These are phyloP conservation scores for Ptychochromis oligacanthus DNA, from an alignment of 2,113 vertebrate genomes.

Conservation along the genomic window DNA sequence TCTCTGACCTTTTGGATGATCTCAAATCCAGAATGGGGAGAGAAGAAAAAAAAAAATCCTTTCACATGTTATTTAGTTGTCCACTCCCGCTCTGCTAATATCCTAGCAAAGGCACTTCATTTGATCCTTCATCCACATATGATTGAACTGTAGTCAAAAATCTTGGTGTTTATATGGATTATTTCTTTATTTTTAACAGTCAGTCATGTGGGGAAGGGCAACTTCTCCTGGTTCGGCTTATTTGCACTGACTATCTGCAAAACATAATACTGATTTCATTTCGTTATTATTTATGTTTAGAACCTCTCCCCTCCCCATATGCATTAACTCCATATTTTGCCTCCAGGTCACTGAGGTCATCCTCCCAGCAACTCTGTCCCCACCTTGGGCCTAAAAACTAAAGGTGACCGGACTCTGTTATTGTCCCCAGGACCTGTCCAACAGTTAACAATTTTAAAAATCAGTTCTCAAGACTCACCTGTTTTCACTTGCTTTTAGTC, in stretches of 20 bases:
- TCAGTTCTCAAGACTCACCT: background rate
- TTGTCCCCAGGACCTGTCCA: accelerated
- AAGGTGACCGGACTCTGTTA: background rate
- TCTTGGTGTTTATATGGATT: no score
- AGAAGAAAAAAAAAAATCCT: no score
- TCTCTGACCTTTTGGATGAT: background rate
- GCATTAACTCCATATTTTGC: background rate
- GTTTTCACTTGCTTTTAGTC: background rate
- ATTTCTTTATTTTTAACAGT: no score
- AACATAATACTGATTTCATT: no score
- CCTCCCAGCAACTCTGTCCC: background rate
- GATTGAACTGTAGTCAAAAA: no score
- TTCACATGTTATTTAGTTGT: background rate
- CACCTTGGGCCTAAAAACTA: background rate
- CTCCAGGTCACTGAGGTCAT: background rate
- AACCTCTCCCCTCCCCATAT: accelerated
- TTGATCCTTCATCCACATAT: no score
- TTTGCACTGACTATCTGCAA: no score
- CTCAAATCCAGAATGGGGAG: background rate
- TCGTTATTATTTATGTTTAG: background rate
- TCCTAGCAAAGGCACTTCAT: no score
- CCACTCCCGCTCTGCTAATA: no score
- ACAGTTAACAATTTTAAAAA: accelerated
- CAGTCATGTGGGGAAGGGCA: no score
- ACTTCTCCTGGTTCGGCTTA: no score